Base-by-base conservation (phyloP, 2,888 invertebrate species). In the Aradus depressus region DNA sequence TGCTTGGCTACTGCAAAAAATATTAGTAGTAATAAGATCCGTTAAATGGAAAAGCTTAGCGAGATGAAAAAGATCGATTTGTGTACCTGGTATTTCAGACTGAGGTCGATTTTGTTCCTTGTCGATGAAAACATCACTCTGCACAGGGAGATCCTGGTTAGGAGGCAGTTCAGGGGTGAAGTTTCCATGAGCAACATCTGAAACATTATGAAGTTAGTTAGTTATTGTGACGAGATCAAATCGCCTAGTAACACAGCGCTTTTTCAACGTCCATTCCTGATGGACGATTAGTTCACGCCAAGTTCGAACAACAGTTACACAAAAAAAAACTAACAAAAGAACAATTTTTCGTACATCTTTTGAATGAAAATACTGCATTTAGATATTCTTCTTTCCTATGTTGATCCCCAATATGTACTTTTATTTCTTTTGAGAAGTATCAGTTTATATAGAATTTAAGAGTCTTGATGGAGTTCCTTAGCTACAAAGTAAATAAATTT, bases 81-180 rank as follows among this genome's bases (percentile, higher is more conserved):
- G 32, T 45, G 54, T 48, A 61, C 62, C 59, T 54, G 62, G 62
- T 26, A 60, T 51, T 49, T 62, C 59, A 65, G 53, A 66, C 61
- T 61, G 68, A 63, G 44, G 67, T 63, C 53, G 42, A 28, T 53
- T 48, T 28, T 52, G 51, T 19, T 61, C 59, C 51, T 60, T 62
- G 54, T 63, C 62, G 14, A 63, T 60, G 44, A 60, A 61, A 6
- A 62, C 62, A 44, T 63, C 63, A 44, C 62, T 61, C 52, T 61
- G 62, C 1, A 60, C 58, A 4, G 62, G 63, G 4, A 66, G 62
- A 49, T 69, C 71, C 19, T 72, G 66, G 1, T 77, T 74, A 41
- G 78, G 76, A 16, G 74, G 70, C 34, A 74, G 73, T 64, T 86
- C 86, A 3, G 75, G 72, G 1, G 80, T 79, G 68, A 85, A 81